phyloP scores from a whole-genome alignment of 1,140 invertebrate genomes.

The Plutomurus gul region DNA sequence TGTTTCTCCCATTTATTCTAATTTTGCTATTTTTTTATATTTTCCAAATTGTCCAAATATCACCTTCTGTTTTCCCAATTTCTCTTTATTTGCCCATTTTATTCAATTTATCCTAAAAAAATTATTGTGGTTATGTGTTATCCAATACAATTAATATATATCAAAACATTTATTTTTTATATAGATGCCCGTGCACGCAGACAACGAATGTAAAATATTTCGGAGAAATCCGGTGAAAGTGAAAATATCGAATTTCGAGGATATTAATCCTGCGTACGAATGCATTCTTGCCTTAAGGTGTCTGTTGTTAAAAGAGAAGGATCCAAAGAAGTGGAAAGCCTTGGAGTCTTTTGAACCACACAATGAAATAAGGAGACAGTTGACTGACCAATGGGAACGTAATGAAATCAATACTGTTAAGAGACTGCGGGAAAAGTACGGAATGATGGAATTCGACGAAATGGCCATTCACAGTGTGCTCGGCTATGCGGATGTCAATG shows the following conservation, averaged over 20 bases:
- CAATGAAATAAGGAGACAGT: slow-evolving; percentile 2
- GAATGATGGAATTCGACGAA: neutral
- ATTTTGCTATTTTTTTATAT: too few species aligned
- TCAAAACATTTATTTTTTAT: too few species aligned
- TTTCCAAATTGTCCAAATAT: too few species aligned
- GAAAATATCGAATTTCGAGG: slow-evolving; percentile 29
- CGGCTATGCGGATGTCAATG: slow-evolving; percentile 73
- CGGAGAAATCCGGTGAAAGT: neutral
- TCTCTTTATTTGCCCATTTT: too few species aligned
- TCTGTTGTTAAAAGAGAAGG: slow-evolving; percentile 16
- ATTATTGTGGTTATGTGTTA: too few species aligned
- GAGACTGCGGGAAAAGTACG: neutral
- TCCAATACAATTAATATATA: too few species aligned
- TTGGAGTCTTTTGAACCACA: slow-evolving; percentile 35
- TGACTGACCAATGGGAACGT: slow-evolving; percentile 11
- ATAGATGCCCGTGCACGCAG: slow-evolving; percentile 8
- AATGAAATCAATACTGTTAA: slow-evolving; percentile 36
- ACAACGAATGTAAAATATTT: slow-evolving; percentile 32
- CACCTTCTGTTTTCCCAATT: too few species aligned
- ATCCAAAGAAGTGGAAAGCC: slow-evolving; percentile 30
- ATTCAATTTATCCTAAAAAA: too few species aligned
- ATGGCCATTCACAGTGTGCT: slow-evolving; percentile 70
- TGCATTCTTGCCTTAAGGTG: slow-evolving; percentile 39
- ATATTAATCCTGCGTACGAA: slow-evolving; percentile 37
- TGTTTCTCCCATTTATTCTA: too few species aligned